phyloP scores from a whole-genome alignment of 2,888 invertebrate genomes.

The Synergus laeviventris region DNA sequence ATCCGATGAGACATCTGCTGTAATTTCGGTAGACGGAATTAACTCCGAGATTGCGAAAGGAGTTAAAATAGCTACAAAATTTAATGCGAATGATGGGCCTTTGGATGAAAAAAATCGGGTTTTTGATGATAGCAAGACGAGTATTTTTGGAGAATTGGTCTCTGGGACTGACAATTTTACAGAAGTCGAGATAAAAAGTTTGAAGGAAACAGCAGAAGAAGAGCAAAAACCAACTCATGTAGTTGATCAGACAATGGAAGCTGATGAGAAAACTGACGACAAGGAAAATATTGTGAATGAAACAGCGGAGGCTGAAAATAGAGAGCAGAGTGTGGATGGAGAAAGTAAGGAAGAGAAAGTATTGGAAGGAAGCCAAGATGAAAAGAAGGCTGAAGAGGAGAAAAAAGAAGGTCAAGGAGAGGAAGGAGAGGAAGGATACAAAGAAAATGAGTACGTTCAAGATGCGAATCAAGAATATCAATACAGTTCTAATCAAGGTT shows the following conservation, averaged over 20 bases:
- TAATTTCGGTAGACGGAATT: conserved; percentile 49
- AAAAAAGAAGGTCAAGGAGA: not conserved
- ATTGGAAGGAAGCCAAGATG: conserved; percentile 39
- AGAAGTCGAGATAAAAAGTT: not conserved
- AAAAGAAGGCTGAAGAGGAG: conserved; percentile 42
- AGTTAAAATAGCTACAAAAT: conserved; percentile 41
- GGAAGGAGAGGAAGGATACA: not conserved
- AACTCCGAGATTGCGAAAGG: conserved; percentile 48
- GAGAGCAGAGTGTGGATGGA: not conserved
- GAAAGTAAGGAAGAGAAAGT: conserved; percentile 1
- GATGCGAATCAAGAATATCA: conserved; percentile 48
- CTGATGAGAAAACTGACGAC: not conserved
- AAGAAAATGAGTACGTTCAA: conserved; percentile 47
- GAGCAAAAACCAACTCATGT: not conserved
- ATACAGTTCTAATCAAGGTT: conserved; percentile 38
- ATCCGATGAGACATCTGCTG: conserved; percentile 37
- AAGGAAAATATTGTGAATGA: not conserved
- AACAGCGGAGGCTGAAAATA: conserved; percentile 43
- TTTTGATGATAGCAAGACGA: not conserved
- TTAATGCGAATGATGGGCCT: not conserved
- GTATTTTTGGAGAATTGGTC: not conserved
- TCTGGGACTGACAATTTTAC: not conserved
- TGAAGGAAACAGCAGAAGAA: not conserved
- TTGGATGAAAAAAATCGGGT: not conserved
- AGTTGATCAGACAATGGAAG: not conserved